Base-by-base conservation (phyloP, 1,140 invertebrate genomes). In the Ctenoplectra terminalis region DNA sequence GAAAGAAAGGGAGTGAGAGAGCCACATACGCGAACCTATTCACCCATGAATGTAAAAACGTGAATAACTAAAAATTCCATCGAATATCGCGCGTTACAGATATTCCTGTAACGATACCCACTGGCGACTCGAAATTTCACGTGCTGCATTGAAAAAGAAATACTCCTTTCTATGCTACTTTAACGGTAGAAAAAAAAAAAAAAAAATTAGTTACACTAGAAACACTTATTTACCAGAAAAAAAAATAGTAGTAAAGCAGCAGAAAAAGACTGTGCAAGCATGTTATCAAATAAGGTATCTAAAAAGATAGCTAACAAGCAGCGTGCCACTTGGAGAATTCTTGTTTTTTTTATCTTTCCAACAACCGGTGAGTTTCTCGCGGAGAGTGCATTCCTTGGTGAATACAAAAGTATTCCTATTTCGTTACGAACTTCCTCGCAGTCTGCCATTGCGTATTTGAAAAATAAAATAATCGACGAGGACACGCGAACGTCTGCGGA, bases 51-150 rank as follows among this genome's bases (percentile, higher is more conserved):
- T 40, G 50, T 29, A 31, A 50, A 80, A 72, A 60, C 70, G 69
- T 82, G 37, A 82, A 86, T 77, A 66, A 52, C 29, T 54, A 63
- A 86, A 86, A 83, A 80, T 82, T 83, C 66, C 34, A 9, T 23
- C 71, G 71, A 60, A 67, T 83, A 83, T 84, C 86, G 48, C 54
- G 70, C 69, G 74, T 77, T 64, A 67, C 72, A 20, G 73, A 86
- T 83, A 87, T 50, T 63, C 71, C 74, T 79, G 74, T 86, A 86
- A 86, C 74, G 58, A 46, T 79, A 86, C 40, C 61, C 15, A 5
- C 37, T 15, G 46, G 29, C 29, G 46, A 50, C 29, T 26, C 34
- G 34, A 58, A 72, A 72, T 56, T 43, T 50, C 46, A 34, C 29
- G 17, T 26, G 66, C 5, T 31, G 5, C 46, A 13, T 5, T 15